Evolutionary conservation across 2,888 invertebrate genomes (phyloP).

Genomic region (Rutpela maculata): DNA sequence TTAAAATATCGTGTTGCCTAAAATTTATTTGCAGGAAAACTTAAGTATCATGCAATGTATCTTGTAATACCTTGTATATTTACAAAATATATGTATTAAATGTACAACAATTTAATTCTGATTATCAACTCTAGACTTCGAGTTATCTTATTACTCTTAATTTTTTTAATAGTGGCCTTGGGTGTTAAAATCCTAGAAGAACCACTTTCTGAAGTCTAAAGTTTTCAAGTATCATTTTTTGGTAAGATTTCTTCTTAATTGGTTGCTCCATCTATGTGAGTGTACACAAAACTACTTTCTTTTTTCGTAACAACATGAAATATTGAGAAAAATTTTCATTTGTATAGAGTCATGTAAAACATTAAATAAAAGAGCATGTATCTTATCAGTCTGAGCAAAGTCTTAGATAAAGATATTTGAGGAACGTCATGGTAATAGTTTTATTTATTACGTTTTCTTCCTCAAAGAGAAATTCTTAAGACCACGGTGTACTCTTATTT

Average conservation of each 20-base stretch:
- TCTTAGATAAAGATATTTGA: too few relatives aligned
- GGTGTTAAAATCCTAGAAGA: neutral
- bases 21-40: slow-evolving; percentile 34
- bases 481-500: too few relatives aligned
- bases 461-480: too few relatives aligned
- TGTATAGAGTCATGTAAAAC: neutral
- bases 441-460: too few relatives aligned
- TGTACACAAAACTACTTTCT: neutral
- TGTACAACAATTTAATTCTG: slow-evolving; percentile 40
- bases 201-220: slow-evolving; percentile 27
- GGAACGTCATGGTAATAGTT: too few relatives aligned
- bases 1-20: neutral
- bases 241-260: slow-evolving; percentile 18
- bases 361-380: too few relatives aligned
- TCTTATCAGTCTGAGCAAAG: too few relatives aligned
- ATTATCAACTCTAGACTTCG: slow-evolving; percentile 10
- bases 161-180: neutral
- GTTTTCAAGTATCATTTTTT: slow-evolving; percentile 21
- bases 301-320: neutral
- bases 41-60: slow-evolving; percentile 38
- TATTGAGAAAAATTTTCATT: too few relatives aligned
- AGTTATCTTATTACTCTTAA: neutral
- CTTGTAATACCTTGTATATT: slow-evolving; percentile 37
- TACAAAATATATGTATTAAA: slow-evolving; percentile 46
- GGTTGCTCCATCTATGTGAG: neutral